phyloP scores from a whole-genome alignment of 2,113 vertebrate species.

The Atrichornis clamosus region DNA sequence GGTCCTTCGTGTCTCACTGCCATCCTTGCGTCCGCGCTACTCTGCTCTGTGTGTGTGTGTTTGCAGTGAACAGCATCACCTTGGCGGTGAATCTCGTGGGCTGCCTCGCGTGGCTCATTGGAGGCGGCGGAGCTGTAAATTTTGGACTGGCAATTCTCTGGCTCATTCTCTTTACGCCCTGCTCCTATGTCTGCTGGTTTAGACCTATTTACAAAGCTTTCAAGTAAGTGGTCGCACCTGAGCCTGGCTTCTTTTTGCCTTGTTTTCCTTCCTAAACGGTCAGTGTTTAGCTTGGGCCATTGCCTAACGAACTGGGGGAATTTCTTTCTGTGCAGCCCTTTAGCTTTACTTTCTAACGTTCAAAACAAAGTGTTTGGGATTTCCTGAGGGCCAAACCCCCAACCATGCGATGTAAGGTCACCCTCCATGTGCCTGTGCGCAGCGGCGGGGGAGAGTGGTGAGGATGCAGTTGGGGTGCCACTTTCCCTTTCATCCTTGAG shows the following conservation, averaged over 20 bases:
- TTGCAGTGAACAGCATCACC: slow-evolving; percentile 92
- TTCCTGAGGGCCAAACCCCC: background rate
- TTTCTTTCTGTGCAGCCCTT: background rate
- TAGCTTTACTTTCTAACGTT: background rate
- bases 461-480: background rate
- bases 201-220: slow-evolving; percentile 99
- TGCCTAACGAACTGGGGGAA: background rate
- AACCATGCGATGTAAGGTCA: rapidly evolving
- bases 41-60: slow-evolving; percentile 69
- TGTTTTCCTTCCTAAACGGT: background rate
- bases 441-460: rapidly evolving
- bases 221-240: slow-evolving; percentile 83
- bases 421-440: rapidly evolving
- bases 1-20: background rate
- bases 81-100: slow-evolving; percentile 94
- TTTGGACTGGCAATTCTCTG: slow-evolving; percentile 98
- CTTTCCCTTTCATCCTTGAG: background rate
- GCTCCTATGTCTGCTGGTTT: slow-evolving; percentile 99
- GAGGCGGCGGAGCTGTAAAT: slow-evolving; percentile 94
- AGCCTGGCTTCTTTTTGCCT: background rate
- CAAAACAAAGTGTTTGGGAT: background rate
- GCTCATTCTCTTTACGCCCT: slow-evolving; percentile 98
- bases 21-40: background rate
- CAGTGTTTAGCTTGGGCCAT: background rate
- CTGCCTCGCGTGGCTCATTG: slow-evolving; percentile 97